Conservation (phyloP, 2,888 invertebrate species). For the Cyaniris semiargus region DNA sequence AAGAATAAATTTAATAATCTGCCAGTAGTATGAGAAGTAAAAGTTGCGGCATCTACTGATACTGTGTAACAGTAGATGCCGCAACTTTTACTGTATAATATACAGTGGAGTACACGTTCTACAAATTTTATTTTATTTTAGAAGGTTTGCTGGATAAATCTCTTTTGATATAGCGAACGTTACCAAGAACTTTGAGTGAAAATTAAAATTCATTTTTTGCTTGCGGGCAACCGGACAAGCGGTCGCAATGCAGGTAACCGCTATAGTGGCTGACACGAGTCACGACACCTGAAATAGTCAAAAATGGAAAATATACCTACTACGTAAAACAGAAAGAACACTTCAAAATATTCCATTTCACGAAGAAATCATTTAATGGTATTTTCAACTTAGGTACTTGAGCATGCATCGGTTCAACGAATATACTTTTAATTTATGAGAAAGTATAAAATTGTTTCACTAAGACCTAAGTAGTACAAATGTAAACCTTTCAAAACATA, state of each 20-base stretch:
- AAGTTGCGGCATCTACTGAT: no score
- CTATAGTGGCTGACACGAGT: not conserved
- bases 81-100: not conserved
- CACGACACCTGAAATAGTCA: not conserved
- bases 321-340: not conserved
- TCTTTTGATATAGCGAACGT: not conserved
- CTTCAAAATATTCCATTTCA: not conserved
- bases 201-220: constrained; percentile 19
- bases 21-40: not conserved
- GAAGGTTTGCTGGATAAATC: not conserved
- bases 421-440: no score
- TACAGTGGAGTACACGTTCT: not conserved
- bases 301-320: not conserved
- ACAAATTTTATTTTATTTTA: not conserved
- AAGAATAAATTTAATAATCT: not conserved
- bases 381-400: no score
- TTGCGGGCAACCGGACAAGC: constrained; percentile 3
- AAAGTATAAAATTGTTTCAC: no score
- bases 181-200: not conserved
- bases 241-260: constrained; percentile 17
- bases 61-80: not conserved
- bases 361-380: not conserved
- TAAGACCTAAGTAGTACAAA: not conserved
- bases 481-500: not conserved
- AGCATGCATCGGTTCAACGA: not conserved